Percentiles rank a stretch among this genome's conserved stretches.
Evolutionary conservation across 2,797 vertebrate species (phyloP).

Genomic region (Danio choprae): DNA sequence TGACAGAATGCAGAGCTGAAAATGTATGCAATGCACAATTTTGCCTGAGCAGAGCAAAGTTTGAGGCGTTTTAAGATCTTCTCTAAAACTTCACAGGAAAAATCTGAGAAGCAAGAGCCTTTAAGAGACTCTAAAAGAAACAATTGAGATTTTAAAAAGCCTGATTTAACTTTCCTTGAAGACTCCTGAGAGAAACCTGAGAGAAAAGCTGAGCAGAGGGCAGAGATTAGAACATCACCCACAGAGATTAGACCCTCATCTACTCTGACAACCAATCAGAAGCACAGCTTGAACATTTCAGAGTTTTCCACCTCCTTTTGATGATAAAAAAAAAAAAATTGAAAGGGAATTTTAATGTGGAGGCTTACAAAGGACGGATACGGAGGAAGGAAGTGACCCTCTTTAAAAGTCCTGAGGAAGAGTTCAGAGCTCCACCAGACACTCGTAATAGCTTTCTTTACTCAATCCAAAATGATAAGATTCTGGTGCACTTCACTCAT

Average conservation of each 20-base stretch:
- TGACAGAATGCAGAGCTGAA: too few species aligned
- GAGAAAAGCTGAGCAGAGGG: background rate
- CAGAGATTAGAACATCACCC: constrained; percentile 42
- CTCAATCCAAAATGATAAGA: background rate
- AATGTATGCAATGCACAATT: too few species aligned
- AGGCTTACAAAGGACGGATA: constrained; percentile 33
- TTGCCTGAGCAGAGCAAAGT: too few species aligned
- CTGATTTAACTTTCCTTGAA: background rate
- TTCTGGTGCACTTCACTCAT: constrained; percentile 17
- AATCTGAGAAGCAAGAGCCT: background rate
- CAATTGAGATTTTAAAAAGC: background rate
- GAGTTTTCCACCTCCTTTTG: constrained; percentile 18
- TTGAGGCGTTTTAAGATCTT: background rate
- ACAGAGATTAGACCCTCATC: constrained; percentile 40
- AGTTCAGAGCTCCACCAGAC: constrained; percentile 17
- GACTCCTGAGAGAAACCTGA: constrained; percentile 14
- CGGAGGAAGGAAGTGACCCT: constrained; percentile 37
- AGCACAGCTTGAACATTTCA: constrained; percentile 23
- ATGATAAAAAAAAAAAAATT: constrained; percentile 34
- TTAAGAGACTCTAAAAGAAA: background rate
- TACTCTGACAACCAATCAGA: constrained; percentile 50
- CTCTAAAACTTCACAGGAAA: background rate
- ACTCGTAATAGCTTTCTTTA: constrained; percentile 32
- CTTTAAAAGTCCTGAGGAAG: constrained; percentile 11
- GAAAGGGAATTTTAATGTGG: constrained; percentile 52